These are phyloP conservation scores for Lomographa bimaculata DNA, from an alignment of 2,888 invertebrate genomes.

Conservation along the genomic window DNA sequence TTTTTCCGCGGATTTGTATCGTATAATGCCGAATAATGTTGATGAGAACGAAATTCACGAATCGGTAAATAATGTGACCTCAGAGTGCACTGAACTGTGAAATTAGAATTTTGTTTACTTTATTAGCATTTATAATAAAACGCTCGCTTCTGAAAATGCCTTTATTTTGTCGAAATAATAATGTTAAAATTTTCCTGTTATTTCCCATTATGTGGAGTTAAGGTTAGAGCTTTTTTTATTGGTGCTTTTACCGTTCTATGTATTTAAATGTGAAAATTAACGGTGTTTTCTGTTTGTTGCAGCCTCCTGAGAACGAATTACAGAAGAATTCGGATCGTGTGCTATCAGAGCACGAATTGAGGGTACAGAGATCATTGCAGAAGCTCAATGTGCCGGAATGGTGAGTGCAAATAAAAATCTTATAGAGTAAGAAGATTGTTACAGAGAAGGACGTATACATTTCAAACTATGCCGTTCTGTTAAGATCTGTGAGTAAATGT, in stretches of 20 bases:
- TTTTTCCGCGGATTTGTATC: constrained; percentile 54
- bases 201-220: no score
- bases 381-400: constrained; percentile 97
- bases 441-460: no score
- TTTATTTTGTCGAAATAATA: constrained; percentile 7
- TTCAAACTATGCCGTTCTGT: no score
- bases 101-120: constrained; percentile 7
- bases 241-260: background rate
- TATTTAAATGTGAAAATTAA: background rate
- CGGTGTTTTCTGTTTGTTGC: constrained; percentile 55
- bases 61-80: constrained; percentile 54
- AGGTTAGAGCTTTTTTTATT: constrained; percentile 17
- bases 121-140: constrained; percentile 13
- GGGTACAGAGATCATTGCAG: constrained; percentile 96
- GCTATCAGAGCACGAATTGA: constrained; percentile 96
- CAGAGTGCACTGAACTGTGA: constrained; percentile 28
- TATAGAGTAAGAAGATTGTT: no score
- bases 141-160: background rate
- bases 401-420: constrained; percentile 85
- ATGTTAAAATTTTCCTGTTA: no score
- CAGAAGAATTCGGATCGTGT: constrained; percentile 93
- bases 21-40: constrained; percentile 53
- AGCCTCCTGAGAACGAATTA: constrained; percentile 97
- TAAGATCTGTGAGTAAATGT: no score
- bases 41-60: constrained; percentile 52